Evolutionary conservation across 1,140 invertebrate species (phyloP).

Genomic region (Drosophila kurseongensis): DNA sequence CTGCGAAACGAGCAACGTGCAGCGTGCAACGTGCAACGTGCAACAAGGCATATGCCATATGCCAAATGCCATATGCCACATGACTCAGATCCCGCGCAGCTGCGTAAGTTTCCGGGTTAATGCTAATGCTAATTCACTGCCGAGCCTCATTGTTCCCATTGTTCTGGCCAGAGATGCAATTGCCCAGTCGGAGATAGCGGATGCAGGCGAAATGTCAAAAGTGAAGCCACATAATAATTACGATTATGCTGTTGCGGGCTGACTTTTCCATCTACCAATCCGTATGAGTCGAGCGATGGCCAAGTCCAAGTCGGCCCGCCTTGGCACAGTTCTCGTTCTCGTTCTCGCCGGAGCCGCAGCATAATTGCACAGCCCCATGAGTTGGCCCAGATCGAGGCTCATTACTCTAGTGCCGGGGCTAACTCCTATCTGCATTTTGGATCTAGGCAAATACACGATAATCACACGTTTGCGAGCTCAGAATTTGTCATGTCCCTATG

Average conservation of each 20-base stretch:
- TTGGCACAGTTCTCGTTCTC: conserved; percentile 50
- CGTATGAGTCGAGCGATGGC: conserved; percentile 2
- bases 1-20: conserved; percentile 19
- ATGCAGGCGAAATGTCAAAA: conserved; percentile 72
- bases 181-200: conserved; percentile 41
- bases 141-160: conserved; percentile 60
- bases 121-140: conserved; percentile 71
- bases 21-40: conserved; percentile 60
- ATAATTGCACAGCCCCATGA: conserved; percentile 39
- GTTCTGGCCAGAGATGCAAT: conserved; percentile 52
- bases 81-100: conserved; percentile 34
- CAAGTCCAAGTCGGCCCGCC: conserved; percentile 23
- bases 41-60: conserved; percentile 21
- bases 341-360: conserved; percentile 2
- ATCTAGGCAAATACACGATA: conserved; percentile 38
- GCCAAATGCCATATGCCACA: conserved; percentile 24
- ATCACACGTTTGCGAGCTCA: conserved; percentile 20
- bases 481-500: conserved; percentile 50
- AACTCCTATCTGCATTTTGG: conserved; percentile 26
- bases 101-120: conserved; percentile 75
- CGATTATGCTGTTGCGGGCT: conserved; percentile 17
- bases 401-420: conserved; percentile 16
- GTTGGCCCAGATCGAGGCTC: conserved; percentile 47
- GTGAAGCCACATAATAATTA: conserved; percentile 69
- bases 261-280: conserved; percentile 4